These are phyloP conservation scores for Echinarachnius parma DNA, from an alignment of 53 echinoderm and acorn worm genomes.

Conservation along the genomic window DNA sequence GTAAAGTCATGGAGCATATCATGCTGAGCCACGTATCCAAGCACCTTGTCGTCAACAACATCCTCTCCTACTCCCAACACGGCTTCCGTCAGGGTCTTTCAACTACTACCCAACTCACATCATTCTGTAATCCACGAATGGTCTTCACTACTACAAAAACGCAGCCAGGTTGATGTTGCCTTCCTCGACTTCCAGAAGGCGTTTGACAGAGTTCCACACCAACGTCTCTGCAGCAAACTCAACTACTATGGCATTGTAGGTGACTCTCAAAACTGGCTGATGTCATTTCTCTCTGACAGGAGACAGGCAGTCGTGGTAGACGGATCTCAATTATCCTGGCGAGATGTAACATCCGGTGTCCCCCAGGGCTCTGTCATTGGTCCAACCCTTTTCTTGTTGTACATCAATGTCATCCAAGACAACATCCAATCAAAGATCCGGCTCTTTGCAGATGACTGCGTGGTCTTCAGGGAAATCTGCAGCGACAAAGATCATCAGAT, in stretches of 20 bases:
- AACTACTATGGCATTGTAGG: slow-evolving; percentile 45
- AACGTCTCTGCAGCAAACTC: slow-evolving; percentile 16
- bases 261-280: slow-evolving; percentile 30
- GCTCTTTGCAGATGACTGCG: slow-evolving; percentile 57
- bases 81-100: slow-evolving; percentile 23
- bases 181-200: slow-evolving; percentile 45
- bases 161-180: slow-evolving; percentile 26
- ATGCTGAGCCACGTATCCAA: slow-evolving; percentile 21
- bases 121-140: slow-evolving; percentile 32
- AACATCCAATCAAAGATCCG: slow-evolving; percentile 26
- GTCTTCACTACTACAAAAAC: slow-evolving; percentile 22
- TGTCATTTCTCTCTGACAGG: slow-evolving; percentile 39
- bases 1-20: slow-evolving; percentile 33
- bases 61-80: slow-evolving; percentile 17
- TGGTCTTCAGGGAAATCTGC: slow-evolving; percentile 35
- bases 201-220: slow-evolving; percentile 30
- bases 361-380: slow-evolving; percentile 49
- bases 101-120: slow-evolving; percentile 15
- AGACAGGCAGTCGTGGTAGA: no score
- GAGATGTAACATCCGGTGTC: no score
- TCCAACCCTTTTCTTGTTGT: slow-evolving; percentile 22
- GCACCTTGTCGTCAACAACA: not conserved
- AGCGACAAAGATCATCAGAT: slow-evolving; percentile 19
- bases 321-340: no score
- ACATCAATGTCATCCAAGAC: slow-evolving; percentile 28